These are phyloP conservation scores for Timema podura DNA, from an alignment of 2,888 invertebrate genomes.

Conservation along the genomic window DNA sequence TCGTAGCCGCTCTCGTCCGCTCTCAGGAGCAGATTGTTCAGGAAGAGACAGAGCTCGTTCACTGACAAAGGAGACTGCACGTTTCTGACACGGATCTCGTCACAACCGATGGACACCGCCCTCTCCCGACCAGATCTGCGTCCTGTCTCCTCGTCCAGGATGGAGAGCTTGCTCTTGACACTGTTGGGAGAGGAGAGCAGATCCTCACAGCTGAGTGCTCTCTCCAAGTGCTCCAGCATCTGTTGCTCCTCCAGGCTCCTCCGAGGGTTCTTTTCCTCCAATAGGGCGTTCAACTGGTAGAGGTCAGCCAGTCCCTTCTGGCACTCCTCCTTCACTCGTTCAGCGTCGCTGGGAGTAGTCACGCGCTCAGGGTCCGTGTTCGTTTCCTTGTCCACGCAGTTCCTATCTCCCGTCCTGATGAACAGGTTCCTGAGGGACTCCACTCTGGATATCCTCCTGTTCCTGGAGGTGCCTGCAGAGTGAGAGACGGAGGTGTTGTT, in stretches of 20 bases:
- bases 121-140: neutral
- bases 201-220: constrained; percentile 37
- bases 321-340: constrained; percentile 36
- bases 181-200: constrained; percentile 31
- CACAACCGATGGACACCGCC: constrained; percentile 13
- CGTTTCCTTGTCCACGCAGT: constrained; percentile 29
- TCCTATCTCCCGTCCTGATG: constrained; percentile 40
- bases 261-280: constrained; percentile 34
- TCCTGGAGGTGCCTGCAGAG: constrained; percentile 31
- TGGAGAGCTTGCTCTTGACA: constrained; percentile 32
- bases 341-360: neutral
- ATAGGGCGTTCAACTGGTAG: constrained; percentile 37
- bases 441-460: constrained; percentile 48
- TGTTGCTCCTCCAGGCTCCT: constrained; percentile 42
- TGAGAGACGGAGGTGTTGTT: constrained; percentile 29
- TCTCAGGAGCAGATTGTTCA: constrained; percentile 43
- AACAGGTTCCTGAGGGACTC: constrained; percentile 53
- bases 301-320: constrained; percentile 40
- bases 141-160: constrained; percentile 36
- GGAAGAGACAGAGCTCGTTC: constrained; percentile 34
- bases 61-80: neutral
- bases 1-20: constrained; percentile 59
- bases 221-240: constrained; percentile 40
- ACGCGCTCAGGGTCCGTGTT: constrained; percentile 22
- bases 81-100: constrained; percentile 14